Conservation (phyloP, 2,888 invertebrate species). For the Acleris cristana region DNA sequence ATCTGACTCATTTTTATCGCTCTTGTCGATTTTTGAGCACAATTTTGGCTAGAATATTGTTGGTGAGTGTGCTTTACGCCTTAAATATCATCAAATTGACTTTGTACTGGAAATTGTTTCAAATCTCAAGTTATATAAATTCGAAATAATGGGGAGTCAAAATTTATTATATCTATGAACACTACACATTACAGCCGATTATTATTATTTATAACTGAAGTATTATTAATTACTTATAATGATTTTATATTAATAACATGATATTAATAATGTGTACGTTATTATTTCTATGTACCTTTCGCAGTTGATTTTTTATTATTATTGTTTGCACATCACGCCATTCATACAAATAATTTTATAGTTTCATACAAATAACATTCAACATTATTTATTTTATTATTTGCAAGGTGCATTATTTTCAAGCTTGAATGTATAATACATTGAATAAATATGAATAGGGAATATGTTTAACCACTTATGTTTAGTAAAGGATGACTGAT, state of each 20-base stretch:
- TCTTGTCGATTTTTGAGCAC: too few relatives aligned
- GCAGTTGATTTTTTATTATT: constrained; percentile 58
- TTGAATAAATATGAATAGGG: not conserved
- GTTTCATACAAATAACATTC: constrained; percentile 30
- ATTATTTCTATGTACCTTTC: constrained; percentile 55
- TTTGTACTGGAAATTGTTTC: not conserved
- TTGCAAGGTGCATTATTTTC: constrained; percentile 67
- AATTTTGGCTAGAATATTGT: too few relatives aligned
- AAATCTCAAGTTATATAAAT: not conserved
- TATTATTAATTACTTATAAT: constrained; percentile 24
- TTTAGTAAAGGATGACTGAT: too few relatives aligned
- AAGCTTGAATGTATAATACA: constrained; percentile 48
- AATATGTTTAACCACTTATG: too few relatives aligned
- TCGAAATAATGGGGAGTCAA: constrained; percentile 18
- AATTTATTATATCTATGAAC: constrained; percentile 36
- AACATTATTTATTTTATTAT: constrained; percentile 54
- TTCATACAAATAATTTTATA: constrained; percentile 52
- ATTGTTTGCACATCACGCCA: constrained; percentile 77
- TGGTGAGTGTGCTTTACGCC: too few relatives aligned
- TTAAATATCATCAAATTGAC: too few relatives aligned
- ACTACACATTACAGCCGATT: constrained; percentile 23
- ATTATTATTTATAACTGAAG: constrained; percentile 28
- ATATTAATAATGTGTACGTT: constrained; percentile 39
- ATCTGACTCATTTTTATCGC: too few relatives aligned
- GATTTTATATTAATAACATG: constrained; percentile 29